These are phyloP conservation scores for Coreoperca whiteheadi DNA, from an alignment of 2,113 vertebrate genomes.

Conservation along the genomic window DNA sequence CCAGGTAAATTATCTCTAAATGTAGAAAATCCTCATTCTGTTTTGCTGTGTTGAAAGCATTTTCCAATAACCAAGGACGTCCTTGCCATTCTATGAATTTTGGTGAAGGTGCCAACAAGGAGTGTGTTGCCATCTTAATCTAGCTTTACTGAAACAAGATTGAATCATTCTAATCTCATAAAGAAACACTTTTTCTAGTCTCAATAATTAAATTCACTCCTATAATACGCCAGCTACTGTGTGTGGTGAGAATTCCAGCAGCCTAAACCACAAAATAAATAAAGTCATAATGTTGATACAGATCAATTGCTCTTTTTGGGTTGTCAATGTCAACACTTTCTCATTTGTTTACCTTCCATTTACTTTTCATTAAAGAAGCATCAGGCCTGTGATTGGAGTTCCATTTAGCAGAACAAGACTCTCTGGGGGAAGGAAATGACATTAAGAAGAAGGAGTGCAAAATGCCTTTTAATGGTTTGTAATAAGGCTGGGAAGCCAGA, in stretches of 20 bases:
- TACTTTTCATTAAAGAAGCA: conserved; percentile 66
- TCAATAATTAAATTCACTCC: background rate
- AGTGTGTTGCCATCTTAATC: background rate
- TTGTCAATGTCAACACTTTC: conserved; percentile 41
- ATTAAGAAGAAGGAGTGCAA: conserved; percentile 69
- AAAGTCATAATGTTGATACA: background rate
- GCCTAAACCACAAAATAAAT: conserved; percentile 21
- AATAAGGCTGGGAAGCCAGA: conserved; percentile 67
- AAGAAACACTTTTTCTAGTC: conserved; percentile 15
- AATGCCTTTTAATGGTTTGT: conserved; percentile 72
- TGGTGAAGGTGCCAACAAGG: background rate
- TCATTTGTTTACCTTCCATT: conserved; percentile 63
- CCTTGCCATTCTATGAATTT: conserved; percentile 1
- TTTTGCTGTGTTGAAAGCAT: background rate
- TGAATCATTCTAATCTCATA: background rate
- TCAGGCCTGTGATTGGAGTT: conserved; percentile 65
- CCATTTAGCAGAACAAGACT: conserved; percentile 65
- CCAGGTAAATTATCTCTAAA: background rate
- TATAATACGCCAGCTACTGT: background rate
- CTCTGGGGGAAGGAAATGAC: conserved; percentile 59
- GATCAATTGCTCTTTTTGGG: background rate
- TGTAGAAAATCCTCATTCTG: background rate
- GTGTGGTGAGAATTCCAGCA: background rate
- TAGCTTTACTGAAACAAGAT: background rate
- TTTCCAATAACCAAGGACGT: background rate